Evolutionary conservation across 2,888 invertebrate genomes (phyloP), one percentile per base, ranked within the genome.

Genomic region (Ophion ventricosus): DNA sequence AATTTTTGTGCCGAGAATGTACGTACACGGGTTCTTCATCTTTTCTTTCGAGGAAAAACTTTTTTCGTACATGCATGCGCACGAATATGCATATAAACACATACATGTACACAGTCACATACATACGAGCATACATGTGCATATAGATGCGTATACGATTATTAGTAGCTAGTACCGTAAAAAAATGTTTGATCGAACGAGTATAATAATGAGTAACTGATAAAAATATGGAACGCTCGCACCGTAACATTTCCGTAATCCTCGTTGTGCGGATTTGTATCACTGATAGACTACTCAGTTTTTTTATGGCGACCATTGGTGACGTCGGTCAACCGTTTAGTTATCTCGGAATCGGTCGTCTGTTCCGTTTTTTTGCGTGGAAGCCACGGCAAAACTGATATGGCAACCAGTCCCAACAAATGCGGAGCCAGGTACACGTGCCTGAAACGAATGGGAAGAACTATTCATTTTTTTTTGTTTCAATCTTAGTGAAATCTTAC

Each of bases 391-490:
- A 91, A 81, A 59, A 92, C 74, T 72, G 90, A 61, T 59, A 93
- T 87, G 43, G 91, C 91, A 61, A 88, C 87, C 83, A 93, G 76
- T 76, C 91, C 91, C 84, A 92, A 83, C 66, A 92, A 78, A 83
- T 93, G 92, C 74, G 91, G 91, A 72, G 90, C 86, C 87, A 93
- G 90, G 90, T 92, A 93, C 90, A 92, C 88, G 70, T 90, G 88
- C 89, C 93, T 93, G 75, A n/a, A 56, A 66, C 25, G 17, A 10
- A 57, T 64, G 11, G 20, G 10, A 17, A 25, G 26, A 40, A 5
- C 23, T 54, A 4, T 54, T 69, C 3, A 25, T 2, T 54, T 43
- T 0, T 40, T n/a, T 43, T 66, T 3, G 35, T 35, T 35, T 8
- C 35, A 35, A 35, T 35, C 5, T 1, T 8, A 7, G 35, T 5